These are phyloP conservation scores for Cassiopea andromeda DNA, from an alignment of 30 jellyfish, hydroid and myxozoan genomes.

Conservation along the genomic window DNA sequence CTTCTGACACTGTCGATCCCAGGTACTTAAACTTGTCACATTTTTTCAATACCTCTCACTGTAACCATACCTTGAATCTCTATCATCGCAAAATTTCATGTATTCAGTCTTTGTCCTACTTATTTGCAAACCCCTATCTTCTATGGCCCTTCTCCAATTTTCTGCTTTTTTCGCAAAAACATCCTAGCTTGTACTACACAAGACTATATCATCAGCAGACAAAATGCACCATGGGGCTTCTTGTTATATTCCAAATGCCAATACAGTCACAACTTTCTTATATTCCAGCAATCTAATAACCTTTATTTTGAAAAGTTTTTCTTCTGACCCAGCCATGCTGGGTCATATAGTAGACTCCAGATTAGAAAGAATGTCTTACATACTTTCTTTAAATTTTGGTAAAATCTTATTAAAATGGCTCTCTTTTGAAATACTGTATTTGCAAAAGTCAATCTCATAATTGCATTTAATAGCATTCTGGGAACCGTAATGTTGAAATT, in stretches of 20 bases:
- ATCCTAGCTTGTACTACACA: neutral
- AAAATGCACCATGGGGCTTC: neutral
- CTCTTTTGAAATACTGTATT: too few relatives aligned
- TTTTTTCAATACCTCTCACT: neutral
- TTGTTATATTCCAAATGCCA: neutral
- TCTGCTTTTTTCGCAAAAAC: neutral
- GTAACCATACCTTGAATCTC: neutral
- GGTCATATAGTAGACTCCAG: too few relatives aligned
- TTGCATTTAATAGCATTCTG: too few relatives aligned
- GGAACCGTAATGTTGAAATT: too few relatives aligned
- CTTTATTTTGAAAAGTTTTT: too few relatives aligned
- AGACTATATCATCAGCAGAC: conserved; percentile 6
- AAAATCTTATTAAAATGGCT: too few relatives aligned
- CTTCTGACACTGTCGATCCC: neutral
- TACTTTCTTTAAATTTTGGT: too few relatives aligned
- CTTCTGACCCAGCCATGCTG: too few relatives aligned
- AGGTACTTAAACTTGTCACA: conserved; percentile 1
- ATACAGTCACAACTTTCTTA: neutral
- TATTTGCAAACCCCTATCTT: conserved; percentile 16
- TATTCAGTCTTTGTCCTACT: conserved; percentile 36
- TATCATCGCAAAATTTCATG: neutral
- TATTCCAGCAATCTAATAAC: too few relatives aligned
- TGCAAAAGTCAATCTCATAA: too few relatives aligned
- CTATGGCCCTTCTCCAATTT: conserved; percentile 14
- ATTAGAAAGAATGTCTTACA: too few relatives aligned